Evolutionary conservation across 2,113 vertebrate species (phyloP).

Genomic region (Microcebus ravelobensis): DNA sequence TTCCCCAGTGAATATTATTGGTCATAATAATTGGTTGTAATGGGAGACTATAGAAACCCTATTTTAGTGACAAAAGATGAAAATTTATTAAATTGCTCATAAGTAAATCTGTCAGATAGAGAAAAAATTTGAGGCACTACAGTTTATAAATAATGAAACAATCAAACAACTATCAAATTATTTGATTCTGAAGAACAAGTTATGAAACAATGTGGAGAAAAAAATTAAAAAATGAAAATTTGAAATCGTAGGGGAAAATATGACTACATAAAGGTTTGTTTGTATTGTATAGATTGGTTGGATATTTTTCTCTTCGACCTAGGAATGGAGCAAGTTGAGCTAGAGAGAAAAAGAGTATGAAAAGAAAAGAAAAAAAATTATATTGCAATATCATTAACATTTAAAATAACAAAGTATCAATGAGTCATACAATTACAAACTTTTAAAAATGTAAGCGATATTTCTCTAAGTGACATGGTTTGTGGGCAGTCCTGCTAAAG

Average conservation of each 20-base stretch:
- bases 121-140: neutral
- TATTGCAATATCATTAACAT: neutral
- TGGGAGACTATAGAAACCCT: neutral
- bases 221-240: neutral
- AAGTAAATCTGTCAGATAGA: neutral
- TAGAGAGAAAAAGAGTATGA: neutral
- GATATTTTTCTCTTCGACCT: neutral
- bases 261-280: neutral
- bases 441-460: neutral
- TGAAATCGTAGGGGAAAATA: neutral
- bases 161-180: neutral
- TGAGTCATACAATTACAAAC: neutral
- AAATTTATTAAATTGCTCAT: neutral
- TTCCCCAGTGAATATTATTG: neutral
- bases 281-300: neutral
- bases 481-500: neutral
- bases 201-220: neutral
- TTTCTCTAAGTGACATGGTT: neutral
- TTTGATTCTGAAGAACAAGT: neutral
- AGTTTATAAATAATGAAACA: neutral
- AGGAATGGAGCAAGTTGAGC: neutral
- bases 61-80: neutral
- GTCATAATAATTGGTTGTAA: neutral
- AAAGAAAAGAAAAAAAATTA: slow-evolving; percentile 20
- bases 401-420: neutral